These are phyloP conservation scores for Pachliopta kotzebuea DNA, from an alignment of 2,888 invertebrate genomes.

Conservation along the genomic window DNA sequence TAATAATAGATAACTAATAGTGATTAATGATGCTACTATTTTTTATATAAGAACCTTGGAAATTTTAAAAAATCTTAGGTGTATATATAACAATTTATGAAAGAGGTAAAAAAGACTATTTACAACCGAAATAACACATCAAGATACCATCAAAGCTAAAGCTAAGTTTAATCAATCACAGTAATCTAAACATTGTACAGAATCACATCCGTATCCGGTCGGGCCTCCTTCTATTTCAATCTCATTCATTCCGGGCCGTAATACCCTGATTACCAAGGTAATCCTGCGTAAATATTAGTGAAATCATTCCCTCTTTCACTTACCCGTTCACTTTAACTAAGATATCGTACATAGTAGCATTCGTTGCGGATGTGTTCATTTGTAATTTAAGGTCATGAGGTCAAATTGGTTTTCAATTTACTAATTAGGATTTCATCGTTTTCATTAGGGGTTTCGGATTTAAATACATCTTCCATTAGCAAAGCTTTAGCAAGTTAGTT, in stretches of 20 bases:
- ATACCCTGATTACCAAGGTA: conserved; percentile 28
- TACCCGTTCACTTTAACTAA: conserved; percentile 7
- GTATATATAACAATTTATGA: background rate
- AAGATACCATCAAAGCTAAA: conserved; percentile 17
- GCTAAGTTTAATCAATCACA: conserved; percentile 27
- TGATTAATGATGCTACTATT: too few relatives aligned
- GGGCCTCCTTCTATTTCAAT: conserved; percentile 11
- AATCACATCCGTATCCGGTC: conserved; percentile 15
- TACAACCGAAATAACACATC: background rate
- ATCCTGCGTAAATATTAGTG: conserved; percentile 25
- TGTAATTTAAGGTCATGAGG: background rate
- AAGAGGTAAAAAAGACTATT: background rate
- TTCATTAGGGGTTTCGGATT: too few relatives aligned
- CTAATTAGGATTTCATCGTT: too few relatives aligned
- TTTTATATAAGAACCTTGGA: too few relatives aligned
- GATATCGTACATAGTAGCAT: conserved; percentile 5
- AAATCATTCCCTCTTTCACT: conserved; percentile 20
- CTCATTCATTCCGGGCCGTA: conserved; percentile 19
- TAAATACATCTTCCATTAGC: too few relatives aligned
- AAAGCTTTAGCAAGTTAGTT: too few relatives aligned
- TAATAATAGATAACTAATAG: too few relatives aligned
- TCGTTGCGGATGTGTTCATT: background rate
- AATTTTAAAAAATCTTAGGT: too few relatives aligned
- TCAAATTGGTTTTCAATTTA: background rate
- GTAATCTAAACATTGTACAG: conserved; percentile 23